Base-by-base conservation (phyloP, 2,888 invertebrate genomes). In the Anagyrus pseudococci region DNA sequence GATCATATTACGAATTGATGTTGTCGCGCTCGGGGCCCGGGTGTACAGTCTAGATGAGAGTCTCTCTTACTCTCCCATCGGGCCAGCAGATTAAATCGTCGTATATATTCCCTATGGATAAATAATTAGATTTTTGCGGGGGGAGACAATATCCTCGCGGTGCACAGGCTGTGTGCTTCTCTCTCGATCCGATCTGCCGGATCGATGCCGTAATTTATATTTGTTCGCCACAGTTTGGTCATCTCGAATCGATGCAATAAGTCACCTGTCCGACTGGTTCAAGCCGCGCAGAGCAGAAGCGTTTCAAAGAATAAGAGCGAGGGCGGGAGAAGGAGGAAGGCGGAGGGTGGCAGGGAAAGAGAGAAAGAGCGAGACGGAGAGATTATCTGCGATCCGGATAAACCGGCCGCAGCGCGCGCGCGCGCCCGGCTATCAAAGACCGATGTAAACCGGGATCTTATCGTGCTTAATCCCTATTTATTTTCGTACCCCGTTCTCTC, bases 301-400 rank as follows among this genome's bases (percentile, higher is more conserved):
- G 48, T 41, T 46, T 20, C 17, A 17, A 37, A 23, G 26, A 7
- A 47, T 23, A 13, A 17, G 19, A 3, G 4, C 19, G 10, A 29
- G 19, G 44, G n/a, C n/a, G n/a, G n/a, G n/a, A n/a, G n/a, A n/a
- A n/a, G n/a, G n/a, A n/a, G n/a, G n/a, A n/a, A n/a, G n/a, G n/a
- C n/a, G n/a, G n/a, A n/a, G n/a, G n/a, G n/a, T n/a, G n/a, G n/a
- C 33, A 33, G 55, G 49, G 55, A 48, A 22, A 33, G 46, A 20
- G 41, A 46, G 54, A 49, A 48, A 49, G 44, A 29, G 56, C n/a
- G 49, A 55, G 20, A 29, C 46, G 37, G 48, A 63, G 68, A 73
- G 73, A 74, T 75, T 74, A 77, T 75, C 74, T 73, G 70, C 73
- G 71, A 75, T 76, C 75, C 73, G 75, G 77, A 74, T 75, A 76